Percentiles rank a stretch among this genome's conserved stretches.
Evolutionary conservation across 2,888 invertebrate genomes (phyloP).

Genomic region (Drosophila ustulata): DNA sequence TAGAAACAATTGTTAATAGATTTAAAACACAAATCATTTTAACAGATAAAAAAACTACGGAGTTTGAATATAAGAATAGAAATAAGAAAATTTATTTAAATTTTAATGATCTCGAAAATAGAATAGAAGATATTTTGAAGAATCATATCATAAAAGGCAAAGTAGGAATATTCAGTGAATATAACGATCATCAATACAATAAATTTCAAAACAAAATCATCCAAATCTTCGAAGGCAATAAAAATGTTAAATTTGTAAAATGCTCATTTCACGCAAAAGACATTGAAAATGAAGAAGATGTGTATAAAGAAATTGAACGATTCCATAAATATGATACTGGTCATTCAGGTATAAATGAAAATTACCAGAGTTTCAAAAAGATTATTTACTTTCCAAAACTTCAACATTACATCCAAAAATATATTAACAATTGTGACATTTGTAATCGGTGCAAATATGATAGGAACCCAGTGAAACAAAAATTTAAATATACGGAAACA

Average conservation of each 20-base stretch:
- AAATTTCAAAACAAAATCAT: too few species aligned
- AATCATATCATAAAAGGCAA: slow-evolving; percentile 11
- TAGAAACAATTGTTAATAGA: slow-evolving; percentile 44
- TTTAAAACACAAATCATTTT: slow-evolving; percentile 35
- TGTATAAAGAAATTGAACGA: slow-evolving; percentile 9
- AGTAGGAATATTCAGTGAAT: slow-evolving; percentile 29
- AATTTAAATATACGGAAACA: slow-evolving; percentile 38
- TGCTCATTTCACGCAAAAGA: slow-evolving; percentile 42
- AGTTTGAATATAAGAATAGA: slow-evolving; percentile 33
- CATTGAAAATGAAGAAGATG: slow-evolving; percentile 31
- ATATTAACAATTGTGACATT: slow-evolving; percentile 38
- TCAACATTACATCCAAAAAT: slow-evolving; percentile 35
- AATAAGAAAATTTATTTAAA: slow-evolving; percentile 34
- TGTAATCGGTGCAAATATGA: slow-evolving; percentile 37
- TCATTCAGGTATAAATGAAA: slow-evolving; percentile 22
- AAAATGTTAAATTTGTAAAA: slow-evolving; percentile 18
- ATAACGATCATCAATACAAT: slow-evolving; percentile 19
- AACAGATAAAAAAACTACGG: slow-evolving; percentile 32
- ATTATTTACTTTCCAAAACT: slow-evolving; percentile 45
- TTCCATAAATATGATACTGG: too few species aligned
- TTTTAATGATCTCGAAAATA: slow-evolving; percentile 27
- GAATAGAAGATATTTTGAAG: slow-evolving; percentile 12
- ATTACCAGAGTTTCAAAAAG: slow-evolving; percentile 35
- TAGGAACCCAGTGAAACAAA: slow-evolving; percentile 39
- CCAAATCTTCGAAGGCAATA: too few species aligned